phyloP scores from a whole-genome alignment of 1,140 invertebrate species.

The Nylanderia fulva region DNA sequence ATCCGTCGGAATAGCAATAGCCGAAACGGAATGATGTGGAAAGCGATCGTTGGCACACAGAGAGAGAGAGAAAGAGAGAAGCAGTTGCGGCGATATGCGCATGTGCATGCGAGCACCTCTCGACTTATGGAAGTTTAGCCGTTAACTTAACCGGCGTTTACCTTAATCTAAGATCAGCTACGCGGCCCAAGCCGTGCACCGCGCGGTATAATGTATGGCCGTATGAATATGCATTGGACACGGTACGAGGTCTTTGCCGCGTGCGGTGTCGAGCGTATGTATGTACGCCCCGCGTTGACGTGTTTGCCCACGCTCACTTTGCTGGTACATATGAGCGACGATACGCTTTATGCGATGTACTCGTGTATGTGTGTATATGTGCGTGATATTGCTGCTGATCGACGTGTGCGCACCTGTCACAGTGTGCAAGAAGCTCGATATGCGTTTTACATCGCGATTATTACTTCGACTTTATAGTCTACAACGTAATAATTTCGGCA shows the following conservation, averaged over 20 bases:
- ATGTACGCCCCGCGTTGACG: constrained; percentile 52
- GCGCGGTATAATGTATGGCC: constrained; percentile 83
- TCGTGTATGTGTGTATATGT: neutral
- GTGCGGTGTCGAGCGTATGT: constrained; percentile 54
- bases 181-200: constrained; percentile 69
- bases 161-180: constrained; percentile 86
- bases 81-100: constrained; percentile 54
- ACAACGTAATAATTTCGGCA: neutral
- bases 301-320: constrained; percentile 70
- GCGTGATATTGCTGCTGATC: neutral
- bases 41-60: constrained; percentile 7
- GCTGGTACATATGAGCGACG: constrained; percentile 25
- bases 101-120: constrained; percentile 75
- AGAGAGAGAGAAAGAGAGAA: too few relatives aligned
- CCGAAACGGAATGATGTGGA: neutral
- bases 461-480: neutral
- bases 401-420: neutral
- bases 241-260: constrained; percentile 77
- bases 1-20: neutral
- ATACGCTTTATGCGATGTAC: constrained; percentile 11
- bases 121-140: constrained; percentile 84
- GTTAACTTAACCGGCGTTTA: constrained; percentile 87
- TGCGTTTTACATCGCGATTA: neutral
- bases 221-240: constrained; percentile 86
- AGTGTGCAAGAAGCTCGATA: constrained; percentile 42